A percentile compares a stretch with the other conserved stretches of the same genome.
phyloP scores from a whole-genome alignment of 2,797 vertebrate genomes.

The Oreochromis grahami region DNA sequence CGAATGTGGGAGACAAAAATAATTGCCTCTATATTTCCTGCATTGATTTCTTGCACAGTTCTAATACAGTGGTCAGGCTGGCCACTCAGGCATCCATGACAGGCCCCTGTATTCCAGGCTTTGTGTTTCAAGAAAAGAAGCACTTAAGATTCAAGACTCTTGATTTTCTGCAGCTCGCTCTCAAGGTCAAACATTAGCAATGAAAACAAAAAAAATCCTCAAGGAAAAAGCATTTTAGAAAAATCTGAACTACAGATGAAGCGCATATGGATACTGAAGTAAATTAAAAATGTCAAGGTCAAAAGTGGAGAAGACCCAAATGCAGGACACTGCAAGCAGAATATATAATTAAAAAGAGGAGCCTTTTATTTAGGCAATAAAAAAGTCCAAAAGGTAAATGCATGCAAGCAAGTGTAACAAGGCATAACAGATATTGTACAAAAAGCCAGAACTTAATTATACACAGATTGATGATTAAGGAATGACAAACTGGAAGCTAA shows the following conservation, averaged over 20 bases:
- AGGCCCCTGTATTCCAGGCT: conserved; percentile 36
- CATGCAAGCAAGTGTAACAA: not conserved
- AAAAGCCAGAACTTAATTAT: not conserved
- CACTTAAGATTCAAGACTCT: conserved; percentile 12
- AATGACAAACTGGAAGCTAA: accelerated
- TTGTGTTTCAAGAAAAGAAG: conserved; percentile 40
- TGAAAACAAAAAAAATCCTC: conserved; percentile 10
- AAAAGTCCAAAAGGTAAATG: not conserved
- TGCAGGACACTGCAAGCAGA: not conserved
- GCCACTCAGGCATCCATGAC: conserved; percentile 61
- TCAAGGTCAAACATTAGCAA: conserved; percentile 36
- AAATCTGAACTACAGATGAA: not conserved
- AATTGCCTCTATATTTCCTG: conserved; percentile 82
- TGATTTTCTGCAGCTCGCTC: conserved; percentile 24
- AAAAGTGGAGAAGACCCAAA: not conserved
- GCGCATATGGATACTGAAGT: not conserved
- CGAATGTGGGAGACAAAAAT: conserved; percentile 77
- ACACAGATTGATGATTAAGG: not conserved
- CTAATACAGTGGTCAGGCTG: conserved; percentile 73
- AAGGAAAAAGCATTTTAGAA: not conserved
- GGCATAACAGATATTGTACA: not conserved
- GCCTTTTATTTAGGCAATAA: not conserved
- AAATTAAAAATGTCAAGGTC: not conserved
- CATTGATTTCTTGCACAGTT: conserved; percentile 76
- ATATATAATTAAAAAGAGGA: not conserved